A percentile compares a stretch with the other conserved stretches of the same genome.
Evolutionary conservation across 2,797 vertebrate genomes (phyloP).

Genomic region (Brotula barbata): DNA sequence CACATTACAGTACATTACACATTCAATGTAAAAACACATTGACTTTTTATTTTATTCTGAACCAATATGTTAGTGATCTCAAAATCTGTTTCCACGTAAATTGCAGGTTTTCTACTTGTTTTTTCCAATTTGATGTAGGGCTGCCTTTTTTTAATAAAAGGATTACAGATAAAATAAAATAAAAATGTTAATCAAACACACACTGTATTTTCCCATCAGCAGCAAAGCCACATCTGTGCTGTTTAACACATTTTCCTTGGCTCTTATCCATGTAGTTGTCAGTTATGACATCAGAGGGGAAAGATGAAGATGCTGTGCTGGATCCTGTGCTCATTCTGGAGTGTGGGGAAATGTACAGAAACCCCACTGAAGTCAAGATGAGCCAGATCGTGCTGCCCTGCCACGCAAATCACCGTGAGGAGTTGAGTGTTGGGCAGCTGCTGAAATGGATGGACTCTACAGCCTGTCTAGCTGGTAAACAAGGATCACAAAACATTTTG

Average conservation of each 20-base stretch:
- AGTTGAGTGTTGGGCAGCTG: conserved; percentile 91
- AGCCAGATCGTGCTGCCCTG: conserved; percentile 95
- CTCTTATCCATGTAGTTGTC: conserved; percentile 30
- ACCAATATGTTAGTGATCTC: no score
- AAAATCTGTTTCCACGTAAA: no score
- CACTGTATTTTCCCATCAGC: not conserved
- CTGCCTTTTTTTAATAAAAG: no score
- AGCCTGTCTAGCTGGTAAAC: conserved; percentile 91
- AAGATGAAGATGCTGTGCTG: conserved; percentile 26
- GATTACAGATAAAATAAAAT: no score
- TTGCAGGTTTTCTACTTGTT: no score
- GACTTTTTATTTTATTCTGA: no score
- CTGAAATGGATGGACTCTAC: conserved; percentile 98
- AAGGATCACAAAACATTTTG: not conserved
- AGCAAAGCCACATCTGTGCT: not conserved
- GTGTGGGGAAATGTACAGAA: conserved; percentile 74
- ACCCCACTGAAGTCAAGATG: conserved; percentile 95
- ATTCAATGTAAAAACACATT: no score
- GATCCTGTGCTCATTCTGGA: conserved; percentile 66
- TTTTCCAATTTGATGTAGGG: no score
- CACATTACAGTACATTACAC: no score
- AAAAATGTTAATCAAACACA: no score
- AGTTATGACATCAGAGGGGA: conserved; percentile 63
- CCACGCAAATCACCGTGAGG: conserved; percentile 89
- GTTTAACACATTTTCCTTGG: not conserved